Conservation (phyloP, 2,113 vertebrate species). For the Trachemys scripta region DNA sequence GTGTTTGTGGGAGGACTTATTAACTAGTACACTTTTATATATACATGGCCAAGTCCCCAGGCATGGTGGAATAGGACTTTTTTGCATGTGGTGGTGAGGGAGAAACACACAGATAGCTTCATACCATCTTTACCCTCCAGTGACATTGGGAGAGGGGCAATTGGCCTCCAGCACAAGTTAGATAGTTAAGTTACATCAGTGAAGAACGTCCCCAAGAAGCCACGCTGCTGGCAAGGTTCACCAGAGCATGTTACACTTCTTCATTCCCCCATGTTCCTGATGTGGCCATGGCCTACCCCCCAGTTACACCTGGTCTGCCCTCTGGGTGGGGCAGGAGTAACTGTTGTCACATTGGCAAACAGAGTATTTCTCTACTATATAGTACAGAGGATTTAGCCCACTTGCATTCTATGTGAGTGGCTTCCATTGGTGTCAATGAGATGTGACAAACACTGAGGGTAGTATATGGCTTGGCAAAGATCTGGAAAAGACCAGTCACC, state of each 20-base stretch:
- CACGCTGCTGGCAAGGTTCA: neutral
- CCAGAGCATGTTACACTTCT: neutral
- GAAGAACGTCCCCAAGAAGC: neutral
- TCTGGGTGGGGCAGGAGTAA: neutral
- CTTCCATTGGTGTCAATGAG: neutral
- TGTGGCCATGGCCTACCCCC: neutral
- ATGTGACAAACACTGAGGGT: neutral
- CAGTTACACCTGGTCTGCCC: neutral
- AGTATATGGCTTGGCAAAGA: neutral
- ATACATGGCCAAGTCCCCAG: too few species aligned
- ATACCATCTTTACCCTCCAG: too few species aligned
- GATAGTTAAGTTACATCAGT: neutral
- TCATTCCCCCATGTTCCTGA: neutral
- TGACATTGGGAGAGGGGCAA: too few species aligned
- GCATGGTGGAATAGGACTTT: too few species aligned
- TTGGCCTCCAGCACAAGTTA: too few species aligned
- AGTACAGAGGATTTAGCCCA: neutral
- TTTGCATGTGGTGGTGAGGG: too few species aligned
- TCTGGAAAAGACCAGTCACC: neutral
- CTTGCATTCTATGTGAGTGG: neutral
- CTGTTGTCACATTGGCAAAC: neutral
- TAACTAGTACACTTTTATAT: too few species aligned
- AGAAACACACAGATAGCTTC: too few species aligned
- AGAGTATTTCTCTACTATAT: neutral
- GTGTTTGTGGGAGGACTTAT: too few species aligned